A percentile compares a stretch with the other conserved stretches of the same genome.
Conservation (phyloP, 2,888 invertebrate species). For the Meliscaeva auricollis region DNA sequence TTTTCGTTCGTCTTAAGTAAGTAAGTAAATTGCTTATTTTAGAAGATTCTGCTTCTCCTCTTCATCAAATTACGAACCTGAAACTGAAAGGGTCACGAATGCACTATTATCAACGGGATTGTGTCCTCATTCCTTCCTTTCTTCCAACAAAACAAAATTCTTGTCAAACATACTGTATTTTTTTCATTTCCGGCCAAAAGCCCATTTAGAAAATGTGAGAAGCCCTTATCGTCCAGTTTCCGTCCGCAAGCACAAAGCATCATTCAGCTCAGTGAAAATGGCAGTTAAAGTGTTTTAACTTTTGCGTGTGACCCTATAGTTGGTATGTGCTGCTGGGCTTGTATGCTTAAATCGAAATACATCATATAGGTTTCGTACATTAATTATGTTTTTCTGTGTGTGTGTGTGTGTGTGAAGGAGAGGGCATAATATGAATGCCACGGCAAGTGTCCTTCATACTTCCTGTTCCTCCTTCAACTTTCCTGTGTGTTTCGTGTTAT, state of each 20-base stretch:
- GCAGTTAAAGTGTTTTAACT: conserved; percentile 63
- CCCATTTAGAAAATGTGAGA: neutral
- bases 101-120: too few relatives aligned
- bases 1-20: too few relatives aligned
- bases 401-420: conserved; percentile 25
- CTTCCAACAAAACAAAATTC: too few relatives aligned
- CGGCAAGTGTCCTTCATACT: conserved; percentile 20
- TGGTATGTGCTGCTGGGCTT: neutral
- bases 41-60: too few relatives aligned
- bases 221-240: conserved; percentile 36
- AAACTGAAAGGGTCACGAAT: too few relatives aligned
- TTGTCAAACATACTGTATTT: conserved; percentile 17
- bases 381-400: neutral
- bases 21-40: too few relatives aligned
- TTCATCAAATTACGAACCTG: too few relatives aligned
- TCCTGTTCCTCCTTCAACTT: conserved; percentile 19
- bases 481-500: neutral
- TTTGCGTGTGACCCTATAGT: conserved; percentile 27
- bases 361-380: neutral
- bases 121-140: too few relatives aligned
- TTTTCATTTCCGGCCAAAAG: conserved; percentile 3
- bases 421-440: conserved; percentile 30
- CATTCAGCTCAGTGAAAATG: conserved; percentile 52
- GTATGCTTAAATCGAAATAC: neutral
- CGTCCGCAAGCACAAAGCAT: conserved; percentile 31